Evolutionary conservation across 2,113 vertebrate species (phyloP), one percentile per base, ranked within the genome.

Genomic region (Colius striatus): DNA sequence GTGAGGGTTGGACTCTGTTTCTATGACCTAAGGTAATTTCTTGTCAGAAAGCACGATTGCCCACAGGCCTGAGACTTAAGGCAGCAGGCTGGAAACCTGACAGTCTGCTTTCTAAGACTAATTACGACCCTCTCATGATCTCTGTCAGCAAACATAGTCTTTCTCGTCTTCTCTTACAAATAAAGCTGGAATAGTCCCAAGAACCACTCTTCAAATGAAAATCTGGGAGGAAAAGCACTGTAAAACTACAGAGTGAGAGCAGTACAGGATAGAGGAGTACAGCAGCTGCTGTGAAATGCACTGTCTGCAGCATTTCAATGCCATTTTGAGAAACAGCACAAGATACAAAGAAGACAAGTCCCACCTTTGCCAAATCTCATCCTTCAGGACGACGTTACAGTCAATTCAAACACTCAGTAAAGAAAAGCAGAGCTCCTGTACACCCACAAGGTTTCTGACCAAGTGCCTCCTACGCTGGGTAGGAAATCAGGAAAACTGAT

Each of bases 201-300:
- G 54, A 88, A 16, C 1, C 30, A 10, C 41, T 22, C 13, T 38
- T 43, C n/a, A 19, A 5, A 10, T 25, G 41, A 47, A 30, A 51
- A 32, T 16, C 23, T 34, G 12, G 34, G 34, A 81, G n/a, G 14
- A 43, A 43, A 74, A 32, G 1, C 7, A 0, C 30, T n/a, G 51
- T 9, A 2, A 15, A 78, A 13, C 16, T 53, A 30, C 50, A 29
- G 72, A 48, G 26, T 19, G 14, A n/a, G 25, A 19, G 26, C 0
- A 3, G 51, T 18, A 6, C 0, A 26, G 22, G 1, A 26, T 2
- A 29, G 29, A 30, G 67, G 41, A 70, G 45, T 0, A 17, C 0
- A 41, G 81, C 34, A 77, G 74, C 62, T 90, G 78, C 68, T 27
- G 36, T 1, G 41, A 27, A 79, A 65, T 0, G 11, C 41, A 9